Base-by-base conservation (phyloP, 2,797 vertebrate species). In the Typhlichthys subterraneus region DNA sequence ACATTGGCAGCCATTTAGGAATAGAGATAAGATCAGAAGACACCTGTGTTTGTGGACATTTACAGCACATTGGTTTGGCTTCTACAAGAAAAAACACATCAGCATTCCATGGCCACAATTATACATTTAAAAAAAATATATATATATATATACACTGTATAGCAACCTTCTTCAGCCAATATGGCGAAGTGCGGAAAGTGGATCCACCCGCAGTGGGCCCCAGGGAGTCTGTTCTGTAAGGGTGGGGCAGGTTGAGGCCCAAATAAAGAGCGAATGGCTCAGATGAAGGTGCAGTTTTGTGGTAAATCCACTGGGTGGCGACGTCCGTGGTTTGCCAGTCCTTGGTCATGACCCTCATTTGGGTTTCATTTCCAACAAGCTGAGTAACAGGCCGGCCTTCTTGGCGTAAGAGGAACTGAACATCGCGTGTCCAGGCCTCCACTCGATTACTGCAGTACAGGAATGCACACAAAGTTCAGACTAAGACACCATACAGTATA, bases 381-480 rank as follows among this genome's bases (percentile, higher is more conserved):
- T 95, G 89, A 2, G 91, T 86, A 71, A 91, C 84, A 0, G 98
- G 98, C 38, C 95, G 91, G 13, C 94, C 96, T 84, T 99, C 98
- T 84, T 99, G 98, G 38, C 92, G 87, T 70, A 99, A 91, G 67
- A 97, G 90, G 73, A 99, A 96, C 13, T 77, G 84, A 63, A 96
- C 95, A 50, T 97, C 95, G 75, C 96, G 93, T 51, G 96, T 97
- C 97, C 98, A 99, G 9, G 97, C 97, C 85, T 99, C 98, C 50
- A 99, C 94, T 5, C 96, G 96, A 77, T 99, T 99, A 82, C 98
- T 99, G 60, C 8, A 57, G 19, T 2, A 63, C 50, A 61, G 11
- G 42, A 47, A 56, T 4, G 52, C 1, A 55, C 8, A 11, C 45
- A 63, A n/a, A 15, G 29, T 23, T 5, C 33, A 61, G 13, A 17